Percentiles rank a stretch among this genome's conserved stretches.
phyloP scores from a whole-genome alignment of 1,140 invertebrate species.

The Platyscapa corneri region DNA sequence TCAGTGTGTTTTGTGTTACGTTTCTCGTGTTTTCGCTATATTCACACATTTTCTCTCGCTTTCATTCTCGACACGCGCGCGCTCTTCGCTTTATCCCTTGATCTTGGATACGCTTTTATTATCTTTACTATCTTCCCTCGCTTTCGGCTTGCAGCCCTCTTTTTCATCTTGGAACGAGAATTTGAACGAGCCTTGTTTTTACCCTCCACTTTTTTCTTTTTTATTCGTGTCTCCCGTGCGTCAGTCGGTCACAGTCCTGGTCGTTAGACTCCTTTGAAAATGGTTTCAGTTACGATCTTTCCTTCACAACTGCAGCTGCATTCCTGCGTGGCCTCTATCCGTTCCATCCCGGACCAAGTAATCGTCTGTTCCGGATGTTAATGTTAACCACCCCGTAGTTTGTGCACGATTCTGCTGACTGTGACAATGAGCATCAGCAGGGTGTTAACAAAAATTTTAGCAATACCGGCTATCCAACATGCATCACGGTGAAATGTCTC shows the following conservation, averaged over 20 bases:
- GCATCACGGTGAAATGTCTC: background rate
- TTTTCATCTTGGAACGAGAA: constrained; percentile 15
- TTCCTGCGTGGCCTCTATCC: background rate
- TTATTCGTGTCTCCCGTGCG: constrained; percentile 4
- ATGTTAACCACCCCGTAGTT: background rate
- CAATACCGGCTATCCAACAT: background rate
- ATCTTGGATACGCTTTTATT: background rate
- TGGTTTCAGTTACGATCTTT: constrained; percentile 25
- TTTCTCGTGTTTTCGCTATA: background rate
- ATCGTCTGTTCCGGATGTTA: background rate
- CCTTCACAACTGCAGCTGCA: constrained; percentile 13
- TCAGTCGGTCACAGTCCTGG: constrained; percentile 16
- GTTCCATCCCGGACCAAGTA: no score
- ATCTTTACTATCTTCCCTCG: constrained; percentile 3
- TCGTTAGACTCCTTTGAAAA: constrained; percentile 5
- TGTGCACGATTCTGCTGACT: background rate
- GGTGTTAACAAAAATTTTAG: background rate
- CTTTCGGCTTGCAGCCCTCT: background rate
- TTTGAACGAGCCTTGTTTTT: constrained; percentile 30
- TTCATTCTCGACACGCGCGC: background rate
- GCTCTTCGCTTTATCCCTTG: background rate
- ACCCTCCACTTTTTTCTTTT: constrained; percentile 28
- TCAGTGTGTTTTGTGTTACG: background rate
- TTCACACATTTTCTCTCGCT: background rate
- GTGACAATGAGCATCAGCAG: no score